These are phyloP conservation scores for Chymomyza caudatula DNA, from an alignment of 2,888 invertebrate genomes.

Conservation along the genomic window DNA sequence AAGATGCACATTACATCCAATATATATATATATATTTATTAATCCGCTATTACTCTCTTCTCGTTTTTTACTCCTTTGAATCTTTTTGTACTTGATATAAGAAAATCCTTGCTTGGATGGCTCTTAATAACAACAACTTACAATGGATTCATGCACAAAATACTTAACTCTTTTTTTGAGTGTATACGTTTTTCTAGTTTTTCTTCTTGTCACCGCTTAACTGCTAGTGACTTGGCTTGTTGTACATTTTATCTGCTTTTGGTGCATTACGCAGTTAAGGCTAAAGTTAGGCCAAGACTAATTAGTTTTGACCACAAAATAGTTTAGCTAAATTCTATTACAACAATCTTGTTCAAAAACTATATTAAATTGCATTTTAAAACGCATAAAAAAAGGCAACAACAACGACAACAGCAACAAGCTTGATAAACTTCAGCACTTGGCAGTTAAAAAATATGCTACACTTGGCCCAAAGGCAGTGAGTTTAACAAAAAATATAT, in stretches of 20 bases:
- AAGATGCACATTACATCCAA: too few species aligned
- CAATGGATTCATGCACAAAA: too few species aligned
- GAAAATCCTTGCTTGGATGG: too few species aligned
- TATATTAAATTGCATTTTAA: constrained; percentile 23
- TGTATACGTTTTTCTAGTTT: neutral
- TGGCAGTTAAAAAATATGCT: constrained; percentile 45
- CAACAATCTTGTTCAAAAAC: constrained; percentile 9
- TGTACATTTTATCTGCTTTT: neutral
- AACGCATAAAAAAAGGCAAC: constrained; percentile 11
- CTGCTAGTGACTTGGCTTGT: neutral
- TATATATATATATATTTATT: too few species aligned
- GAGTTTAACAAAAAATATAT: constrained; percentile 13
- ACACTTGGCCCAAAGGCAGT: constrained; percentile 45
- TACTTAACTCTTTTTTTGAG: too few species aligned
- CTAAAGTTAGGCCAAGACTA: neutral
- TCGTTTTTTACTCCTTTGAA: too few species aligned
- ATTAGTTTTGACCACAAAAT: constrained; percentile 10
- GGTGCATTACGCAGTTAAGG: neutral
- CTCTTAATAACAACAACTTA: too few species aligned
- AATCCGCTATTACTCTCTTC: too few species aligned
- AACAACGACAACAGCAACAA: constrained; percentile 2
- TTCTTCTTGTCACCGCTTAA: neutral
- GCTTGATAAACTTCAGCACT: constrained; percentile 30
- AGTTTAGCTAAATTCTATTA: constrained; percentile 47
- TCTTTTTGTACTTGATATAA: too few species aligned